phyloP scores from a whole-genome alignment of 1,140 invertebrate genomes.

The Bradynema listronoti region DNA sequence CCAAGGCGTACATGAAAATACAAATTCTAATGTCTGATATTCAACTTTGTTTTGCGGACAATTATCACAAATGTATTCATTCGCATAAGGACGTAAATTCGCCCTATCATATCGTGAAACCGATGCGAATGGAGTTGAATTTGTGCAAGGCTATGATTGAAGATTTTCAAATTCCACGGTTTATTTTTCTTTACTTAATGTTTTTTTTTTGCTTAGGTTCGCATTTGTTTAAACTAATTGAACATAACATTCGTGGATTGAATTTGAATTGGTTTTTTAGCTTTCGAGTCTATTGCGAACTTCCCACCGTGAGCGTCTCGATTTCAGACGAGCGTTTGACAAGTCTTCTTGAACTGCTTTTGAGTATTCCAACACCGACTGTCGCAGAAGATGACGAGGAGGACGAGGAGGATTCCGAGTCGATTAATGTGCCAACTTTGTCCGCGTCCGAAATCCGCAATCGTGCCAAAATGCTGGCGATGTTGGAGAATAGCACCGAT shows the following conservation, averaged over 20 bases:
- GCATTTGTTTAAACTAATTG: neutral
- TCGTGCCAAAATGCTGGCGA: conserved; percentile 58
- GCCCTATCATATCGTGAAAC: conserved; percentile 66
- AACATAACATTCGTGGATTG: conserved; percentile 20
- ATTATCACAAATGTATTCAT: conserved; percentile 60
- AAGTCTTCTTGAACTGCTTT: conserved; percentile 60
- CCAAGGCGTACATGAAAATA: conserved; percentile 80
- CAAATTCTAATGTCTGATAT: conserved; percentile 72
- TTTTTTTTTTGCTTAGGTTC: conserved; percentile 30
- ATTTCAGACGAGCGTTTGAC: conserved; percentile 62
- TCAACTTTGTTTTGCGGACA: conserved; percentile 65
- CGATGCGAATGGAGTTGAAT: conserved; percentile 71
- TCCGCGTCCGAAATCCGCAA: conserved; percentile 38
- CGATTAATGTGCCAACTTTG: conserved; percentile 19
- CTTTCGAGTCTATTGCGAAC: conserved; percentile 57
- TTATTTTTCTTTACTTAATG: too few species aligned
- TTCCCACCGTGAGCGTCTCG: conserved; percentile 60
- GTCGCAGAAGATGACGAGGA: conserved; percentile 29
- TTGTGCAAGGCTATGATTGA: conserved; percentile 80
- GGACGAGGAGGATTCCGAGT: conserved; percentile 23
- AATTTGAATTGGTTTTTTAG: conserved; percentile 46
- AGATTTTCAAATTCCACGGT: conserved; percentile 79
- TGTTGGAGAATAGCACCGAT: too few species aligned
- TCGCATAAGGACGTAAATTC: conserved; percentile 45
- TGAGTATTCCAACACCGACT: conserved; percentile 68